Conservation (phyloP, 92 coral and sea anemone species). For the Siderastrea radians region DNA sequence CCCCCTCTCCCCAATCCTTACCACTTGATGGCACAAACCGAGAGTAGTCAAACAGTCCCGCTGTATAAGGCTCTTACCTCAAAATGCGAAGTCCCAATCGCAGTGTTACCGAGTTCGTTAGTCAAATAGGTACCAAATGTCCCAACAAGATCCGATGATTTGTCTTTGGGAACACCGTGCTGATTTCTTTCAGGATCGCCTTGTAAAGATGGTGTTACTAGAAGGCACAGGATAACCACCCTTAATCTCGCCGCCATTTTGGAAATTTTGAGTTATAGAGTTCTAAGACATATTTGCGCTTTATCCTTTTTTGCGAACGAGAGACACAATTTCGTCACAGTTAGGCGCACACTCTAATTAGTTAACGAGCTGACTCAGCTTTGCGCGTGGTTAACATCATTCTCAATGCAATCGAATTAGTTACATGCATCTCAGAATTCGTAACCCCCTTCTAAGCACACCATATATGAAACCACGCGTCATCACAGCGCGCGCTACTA, state of each 20-base stretch:
- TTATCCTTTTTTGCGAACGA: background rate
- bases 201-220: background rate
- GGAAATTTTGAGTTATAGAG: background rate
- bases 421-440: background rate
- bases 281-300: background rate
- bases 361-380: background rate
- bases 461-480: background rate
- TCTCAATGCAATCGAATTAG: background rate
- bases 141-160: background rate
- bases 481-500: no score
- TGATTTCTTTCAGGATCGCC: background rate
- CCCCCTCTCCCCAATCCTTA: no score
- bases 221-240: background rate
- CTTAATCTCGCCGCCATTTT: background rate
- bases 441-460: background rate
- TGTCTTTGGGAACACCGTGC: no score
- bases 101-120: background rate
- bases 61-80: background rate
- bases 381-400: background rate
- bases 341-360: background rate
- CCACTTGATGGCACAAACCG: no score
- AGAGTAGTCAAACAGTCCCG: background rate
- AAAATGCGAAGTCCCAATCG: background rate
- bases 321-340: background rate
- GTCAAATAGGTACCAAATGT: background rate